phyloP scores from a whole-genome alignment of 2,888 invertebrate genomes.

The Dryomyza anilis region DNA sequence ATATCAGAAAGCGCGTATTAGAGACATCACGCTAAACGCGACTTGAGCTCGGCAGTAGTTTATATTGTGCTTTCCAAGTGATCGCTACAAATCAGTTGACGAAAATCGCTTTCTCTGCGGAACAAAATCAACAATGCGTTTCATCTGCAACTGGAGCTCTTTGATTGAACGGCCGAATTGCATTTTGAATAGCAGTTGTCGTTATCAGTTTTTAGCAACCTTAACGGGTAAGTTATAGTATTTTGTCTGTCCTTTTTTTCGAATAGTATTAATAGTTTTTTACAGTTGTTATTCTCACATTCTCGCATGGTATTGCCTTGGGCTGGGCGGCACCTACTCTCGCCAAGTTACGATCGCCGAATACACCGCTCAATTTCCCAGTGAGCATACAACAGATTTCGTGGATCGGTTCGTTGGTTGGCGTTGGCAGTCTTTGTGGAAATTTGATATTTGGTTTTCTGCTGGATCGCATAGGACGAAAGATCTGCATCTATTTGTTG shows the following conservation, averaged over 20 bases:
- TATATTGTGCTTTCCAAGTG: no score
- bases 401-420: slow-evolving; percentile 54
- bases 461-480: slow-evolving; percentile 49
- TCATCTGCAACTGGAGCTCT: background rate
- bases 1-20: no score
- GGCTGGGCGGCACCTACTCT: slow-evolving; percentile 58
- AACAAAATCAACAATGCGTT: background rate
- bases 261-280: background rate
- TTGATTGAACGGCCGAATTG: slow-evolving; percentile 24
- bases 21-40: no score
- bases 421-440: slow-evolving; percentile 51
- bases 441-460: slow-evolving; percentile 48
- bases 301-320: slow-evolving; percentile 54
- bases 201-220: slow-evolving; percentile 46
- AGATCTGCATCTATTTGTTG: slow-evolving; percentile 46
- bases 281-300: slow-evolving; percentile 54
- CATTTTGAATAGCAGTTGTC: slow-evolving; percentile 33
- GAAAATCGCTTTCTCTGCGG: no score
- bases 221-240: slow-evolving; percentile 40
- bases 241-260: background rate
- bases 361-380: slow-evolving; percentile 43
- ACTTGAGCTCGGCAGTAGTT: no score
- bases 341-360: slow-evolving; percentile 43
- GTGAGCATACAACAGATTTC: slow-evolving; percentile 47
- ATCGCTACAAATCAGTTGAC: no score